Conservation (phyloP, 2,113 vertebrate genomes). For the Nothoprocta perdicaria region DNA sequence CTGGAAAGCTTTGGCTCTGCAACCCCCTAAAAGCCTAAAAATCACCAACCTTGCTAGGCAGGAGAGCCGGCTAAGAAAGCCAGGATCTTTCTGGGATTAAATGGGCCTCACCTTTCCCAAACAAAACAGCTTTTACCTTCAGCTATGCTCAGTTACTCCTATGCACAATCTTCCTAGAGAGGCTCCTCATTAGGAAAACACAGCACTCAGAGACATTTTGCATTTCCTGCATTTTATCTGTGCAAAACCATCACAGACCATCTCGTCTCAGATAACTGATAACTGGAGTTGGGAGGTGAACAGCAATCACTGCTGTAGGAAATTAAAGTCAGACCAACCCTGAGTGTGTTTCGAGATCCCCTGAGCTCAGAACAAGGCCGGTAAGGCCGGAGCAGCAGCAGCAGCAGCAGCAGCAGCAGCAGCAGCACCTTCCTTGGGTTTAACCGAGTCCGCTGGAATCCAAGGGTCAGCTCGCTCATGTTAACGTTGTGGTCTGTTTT, state of each 20-base stretch:
- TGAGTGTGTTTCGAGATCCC: background rate
- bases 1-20: background rate
- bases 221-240: background rate
- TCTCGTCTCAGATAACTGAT: background rate
- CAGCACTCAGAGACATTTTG: accelerated
- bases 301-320: background rate
- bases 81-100: background rate
- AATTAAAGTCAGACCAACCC: background rate
- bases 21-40: background rate
- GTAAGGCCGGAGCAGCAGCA: background rate
- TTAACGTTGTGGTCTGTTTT: background rate
- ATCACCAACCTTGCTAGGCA: background rate
- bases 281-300: background rate
- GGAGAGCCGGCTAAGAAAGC: background rate
- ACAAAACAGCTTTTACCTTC: background rate
- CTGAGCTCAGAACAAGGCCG: background rate
- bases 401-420: background rate
- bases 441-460: background rate
- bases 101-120: background rate
- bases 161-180: no score
- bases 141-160: background rate
- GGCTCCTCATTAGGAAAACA: background rate
- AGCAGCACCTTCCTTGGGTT: background rate
- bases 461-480: background rate
- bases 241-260: background rate